A percentile compares a stretch with the other conserved stretches of the same genome.
phyloP scores from a whole-genome alignment of 1,140 invertebrate species.

The Drosophila sp. region DNA sequence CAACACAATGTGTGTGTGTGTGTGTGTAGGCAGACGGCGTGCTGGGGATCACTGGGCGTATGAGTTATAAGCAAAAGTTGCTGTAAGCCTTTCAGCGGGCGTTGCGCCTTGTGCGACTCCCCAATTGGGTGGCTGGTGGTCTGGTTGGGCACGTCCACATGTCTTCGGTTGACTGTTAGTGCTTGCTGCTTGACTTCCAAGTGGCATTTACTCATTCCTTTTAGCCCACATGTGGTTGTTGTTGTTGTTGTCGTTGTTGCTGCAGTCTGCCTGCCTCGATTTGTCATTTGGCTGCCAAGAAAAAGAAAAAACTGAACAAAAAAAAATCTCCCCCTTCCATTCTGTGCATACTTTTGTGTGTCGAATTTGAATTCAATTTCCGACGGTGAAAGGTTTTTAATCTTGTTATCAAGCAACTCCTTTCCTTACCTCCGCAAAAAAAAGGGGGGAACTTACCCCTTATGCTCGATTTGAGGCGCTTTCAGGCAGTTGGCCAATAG shows the following conservation, averaged over 20 bases:
- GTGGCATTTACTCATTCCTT: constrained; percentile 78
- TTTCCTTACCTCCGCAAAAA: constrained; percentile 18
- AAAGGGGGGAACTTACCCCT: background rate
- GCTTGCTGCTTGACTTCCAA: constrained; percentile 74
- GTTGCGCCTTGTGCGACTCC: constrained; percentile 30
- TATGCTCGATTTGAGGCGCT: constrained; percentile 35
- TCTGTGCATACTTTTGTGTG: constrained; percentile 78
- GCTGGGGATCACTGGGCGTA: constrained; percentile 61
- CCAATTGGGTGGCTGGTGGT: constrained; percentile 4
- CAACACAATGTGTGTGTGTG: constrained; percentile 10
- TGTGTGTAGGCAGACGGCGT: constrained; percentile 16
- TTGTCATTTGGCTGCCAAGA: constrained; percentile 76
- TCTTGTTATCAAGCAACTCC: constrained; percentile 70
- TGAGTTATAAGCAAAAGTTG: constrained; percentile 73
- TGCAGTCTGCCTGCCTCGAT: constrained; percentile 72
- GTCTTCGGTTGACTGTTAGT: constrained; percentile 68
- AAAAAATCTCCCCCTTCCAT: constrained; percentile 45
- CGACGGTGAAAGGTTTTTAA: constrained; percentile 80
- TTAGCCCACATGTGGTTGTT: constrained; percentile 35
- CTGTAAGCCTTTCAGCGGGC: constrained; percentile 57
- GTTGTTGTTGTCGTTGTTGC: constrained; percentile 30
- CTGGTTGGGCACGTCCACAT: constrained; percentile 55
- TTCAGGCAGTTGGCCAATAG: constrained; percentile 16
- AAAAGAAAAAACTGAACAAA: constrained; percentile 30
- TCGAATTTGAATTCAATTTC: constrained; percentile 81